Conservation (phyloP, 2,888 invertebrate genomes). For the Morpho deidamia region DNA sequence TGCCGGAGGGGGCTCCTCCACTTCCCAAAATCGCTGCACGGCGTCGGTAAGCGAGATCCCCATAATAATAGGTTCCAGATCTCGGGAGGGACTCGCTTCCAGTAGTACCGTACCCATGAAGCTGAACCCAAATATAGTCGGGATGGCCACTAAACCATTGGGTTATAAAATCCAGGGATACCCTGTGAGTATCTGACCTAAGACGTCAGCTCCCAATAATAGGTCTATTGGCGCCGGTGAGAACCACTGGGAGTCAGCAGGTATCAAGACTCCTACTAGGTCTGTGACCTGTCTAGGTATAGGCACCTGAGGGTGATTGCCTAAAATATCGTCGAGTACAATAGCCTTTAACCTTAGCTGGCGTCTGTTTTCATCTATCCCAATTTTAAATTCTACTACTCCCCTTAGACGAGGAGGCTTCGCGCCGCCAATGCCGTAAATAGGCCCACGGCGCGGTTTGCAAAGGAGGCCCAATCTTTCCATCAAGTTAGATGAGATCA, state of each 20-base stretch:
- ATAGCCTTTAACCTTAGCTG: background rate
- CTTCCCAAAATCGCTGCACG: slow-evolving; percentile 1
- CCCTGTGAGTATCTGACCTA: background rate
- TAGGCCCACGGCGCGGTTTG: too few relatives aligned
- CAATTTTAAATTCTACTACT: too few relatives aligned
- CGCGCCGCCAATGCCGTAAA: too few relatives aligned
- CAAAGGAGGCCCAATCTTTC: too few relatives aligned
- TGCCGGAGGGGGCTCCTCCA: background rate
- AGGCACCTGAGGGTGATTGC: background rate
- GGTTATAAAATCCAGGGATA: background rate
- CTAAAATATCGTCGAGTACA: background rate
- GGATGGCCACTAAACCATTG: background rate
- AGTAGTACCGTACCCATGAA: background rate
- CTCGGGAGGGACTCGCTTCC: background rate
- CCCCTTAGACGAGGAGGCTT: too few relatives aligned
- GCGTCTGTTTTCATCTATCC: too few relatives aligned
- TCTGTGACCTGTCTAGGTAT: background rate
- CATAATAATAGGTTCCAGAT: background rate
- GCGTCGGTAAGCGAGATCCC: background rate
- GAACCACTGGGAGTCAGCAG: background rate
- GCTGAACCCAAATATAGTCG: background rate
- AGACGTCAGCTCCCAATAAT: background rate
- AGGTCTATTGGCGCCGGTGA: background rate
- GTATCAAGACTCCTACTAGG: background rate
- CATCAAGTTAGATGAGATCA: too few relatives aligned